These are phyloP conservation scores for Cydia amplana DNA, from an alignment of 1,140 invertebrate species.

Conservation along the genomic window DNA sequence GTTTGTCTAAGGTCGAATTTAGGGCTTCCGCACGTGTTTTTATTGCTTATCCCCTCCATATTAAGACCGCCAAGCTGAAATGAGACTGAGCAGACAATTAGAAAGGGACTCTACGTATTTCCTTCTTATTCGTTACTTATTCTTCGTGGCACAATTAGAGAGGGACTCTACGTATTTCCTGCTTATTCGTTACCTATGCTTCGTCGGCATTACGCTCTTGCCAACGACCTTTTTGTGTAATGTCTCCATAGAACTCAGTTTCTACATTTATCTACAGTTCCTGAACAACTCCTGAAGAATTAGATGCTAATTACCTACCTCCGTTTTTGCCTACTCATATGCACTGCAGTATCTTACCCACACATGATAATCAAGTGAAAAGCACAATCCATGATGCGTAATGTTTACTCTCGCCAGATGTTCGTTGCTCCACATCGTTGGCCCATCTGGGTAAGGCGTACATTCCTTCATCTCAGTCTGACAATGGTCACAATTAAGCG, in stretches of 20 bases:
- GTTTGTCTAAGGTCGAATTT: too few relatives aligned
- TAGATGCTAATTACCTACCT: not conserved
- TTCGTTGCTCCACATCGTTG: conserved; percentile 12
- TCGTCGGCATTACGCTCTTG: too few relatives aligned
- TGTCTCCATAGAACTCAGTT: too few relatives aligned
- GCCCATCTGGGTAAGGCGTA: not conserved
- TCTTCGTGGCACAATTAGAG: not conserved
- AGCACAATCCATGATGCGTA: not conserved
- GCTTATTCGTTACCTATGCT: not conserved
- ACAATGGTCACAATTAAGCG: conserved; percentile 15
- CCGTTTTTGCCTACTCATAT: not conserved
- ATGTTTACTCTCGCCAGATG: conserved; percentile 9
- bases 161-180: too few relatives aligned
- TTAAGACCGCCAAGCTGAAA: too few relatives aligned
- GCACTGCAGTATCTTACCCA: not conserved
- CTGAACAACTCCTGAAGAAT: not conserved
- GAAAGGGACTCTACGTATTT: too few relatives aligned
- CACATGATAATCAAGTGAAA: not conserved
- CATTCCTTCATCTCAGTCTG: not conserved
- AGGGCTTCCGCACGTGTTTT: too few relatives aligned
- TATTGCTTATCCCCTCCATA: too few relatives aligned
- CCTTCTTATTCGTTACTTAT: not conserved
- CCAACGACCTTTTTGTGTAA: too few relatives aligned
- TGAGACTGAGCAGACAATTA: too few relatives aligned
- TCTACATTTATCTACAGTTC: too few relatives aligned